Evolutionary conservation across 2,888 invertebrate genomes (phyloP).

Genomic region (Drosophila birchii): DNA sequence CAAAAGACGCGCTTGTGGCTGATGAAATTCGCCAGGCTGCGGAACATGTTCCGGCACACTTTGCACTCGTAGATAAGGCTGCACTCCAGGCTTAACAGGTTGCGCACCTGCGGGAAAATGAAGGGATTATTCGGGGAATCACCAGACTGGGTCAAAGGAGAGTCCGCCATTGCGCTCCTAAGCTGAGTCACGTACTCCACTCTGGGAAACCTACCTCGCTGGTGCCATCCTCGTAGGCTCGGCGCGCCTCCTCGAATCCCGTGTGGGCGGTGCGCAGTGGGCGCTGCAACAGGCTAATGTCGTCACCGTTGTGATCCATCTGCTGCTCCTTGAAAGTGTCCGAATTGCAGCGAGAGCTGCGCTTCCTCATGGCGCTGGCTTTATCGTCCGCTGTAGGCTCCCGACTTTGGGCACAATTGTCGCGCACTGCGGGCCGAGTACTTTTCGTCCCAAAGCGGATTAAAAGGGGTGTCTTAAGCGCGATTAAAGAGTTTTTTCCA

Average conservation of each 20-base stretch:
- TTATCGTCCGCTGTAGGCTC: not conserved
- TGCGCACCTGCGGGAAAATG: conserved; percentile 87
- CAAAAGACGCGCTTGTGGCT: conserved; percentile 95
- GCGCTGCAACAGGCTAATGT: conserved; percentile 87
- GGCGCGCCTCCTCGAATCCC: conserved; percentile 89
- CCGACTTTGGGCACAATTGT: not conserved
- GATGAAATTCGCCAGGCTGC: conserved; percentile 94
- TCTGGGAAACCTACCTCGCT: conserved; percentile 87
- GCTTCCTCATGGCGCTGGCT: conserved; percentile 62
- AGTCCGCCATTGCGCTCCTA: conserved; percentile 59
- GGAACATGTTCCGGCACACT: conserved; percentile 93
- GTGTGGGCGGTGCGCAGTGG: conserved; percentile 89
- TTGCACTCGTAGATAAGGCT: conserved; percentile 95
- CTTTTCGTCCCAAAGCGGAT: not conserved
- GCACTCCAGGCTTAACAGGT: conserved; percentile 92
- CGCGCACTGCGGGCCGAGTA: not conserved
- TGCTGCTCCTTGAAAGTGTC: conserved; percentile 54
- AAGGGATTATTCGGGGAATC: conserved; percentile 25
- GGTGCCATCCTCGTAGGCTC: conserved; percentile 90
- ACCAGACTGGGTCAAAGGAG: conserved; percentile 10
- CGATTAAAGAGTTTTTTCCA: conserved; percentile 26
- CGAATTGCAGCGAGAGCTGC: conserved; percentile 70
- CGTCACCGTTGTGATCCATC: conserved; percentile 85
- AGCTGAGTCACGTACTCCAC: conserved; percentile 66
- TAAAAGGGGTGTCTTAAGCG: conserved; percentile 24